Percentiles rank a stretch among this genome's conserved stretches.
phyloP scores from a whole-genome alignment of 2,797 vertebrate genomes.

The Uromys caudimaculatus region DNA sequence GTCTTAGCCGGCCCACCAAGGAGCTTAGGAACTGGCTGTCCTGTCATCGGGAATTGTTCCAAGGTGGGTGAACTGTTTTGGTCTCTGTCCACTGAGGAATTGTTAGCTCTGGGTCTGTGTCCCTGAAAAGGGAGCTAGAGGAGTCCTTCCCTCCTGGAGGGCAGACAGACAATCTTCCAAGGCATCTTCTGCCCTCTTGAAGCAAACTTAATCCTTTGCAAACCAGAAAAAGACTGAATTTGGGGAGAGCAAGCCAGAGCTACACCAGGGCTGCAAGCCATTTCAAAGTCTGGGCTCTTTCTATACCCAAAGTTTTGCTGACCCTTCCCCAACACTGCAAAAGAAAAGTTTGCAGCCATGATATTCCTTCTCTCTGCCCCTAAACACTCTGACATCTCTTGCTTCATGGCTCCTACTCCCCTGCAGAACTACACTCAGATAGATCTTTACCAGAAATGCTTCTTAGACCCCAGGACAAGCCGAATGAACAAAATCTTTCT shows the following conservation, averaged over 20 bases:
- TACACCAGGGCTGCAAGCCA: not conserved
- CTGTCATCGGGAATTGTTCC: too few relatives aligned
- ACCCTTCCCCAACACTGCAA: too few relatives aligned
- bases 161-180: not conserved
- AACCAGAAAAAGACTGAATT: not conserved
- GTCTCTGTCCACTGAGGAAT: not conserved
- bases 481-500: not conserved
- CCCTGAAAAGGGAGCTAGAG: too few relatives aligned
- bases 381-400: rapidly evolving
- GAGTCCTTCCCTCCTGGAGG: not conserved
- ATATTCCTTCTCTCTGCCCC: not conserved
- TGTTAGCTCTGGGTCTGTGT: not conserved
- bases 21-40: not conserved
- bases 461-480: not conserved
- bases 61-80: rapidly evolving
- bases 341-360: rapidly evolving
- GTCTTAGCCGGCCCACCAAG: not conserved
- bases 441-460: not conserved
- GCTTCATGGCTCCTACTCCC: not conserved
- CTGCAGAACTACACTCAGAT: not conserved
- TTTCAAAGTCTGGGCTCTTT: not conserved
- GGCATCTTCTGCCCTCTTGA: not conserved
- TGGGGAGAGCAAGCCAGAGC: rapidly evolving
- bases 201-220: not conserved
- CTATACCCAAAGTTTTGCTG: not conserved